Base-by-base conservation (phyloP, 2,113 vertebrate genomes). In the Pituophis catenifer region DNA sequence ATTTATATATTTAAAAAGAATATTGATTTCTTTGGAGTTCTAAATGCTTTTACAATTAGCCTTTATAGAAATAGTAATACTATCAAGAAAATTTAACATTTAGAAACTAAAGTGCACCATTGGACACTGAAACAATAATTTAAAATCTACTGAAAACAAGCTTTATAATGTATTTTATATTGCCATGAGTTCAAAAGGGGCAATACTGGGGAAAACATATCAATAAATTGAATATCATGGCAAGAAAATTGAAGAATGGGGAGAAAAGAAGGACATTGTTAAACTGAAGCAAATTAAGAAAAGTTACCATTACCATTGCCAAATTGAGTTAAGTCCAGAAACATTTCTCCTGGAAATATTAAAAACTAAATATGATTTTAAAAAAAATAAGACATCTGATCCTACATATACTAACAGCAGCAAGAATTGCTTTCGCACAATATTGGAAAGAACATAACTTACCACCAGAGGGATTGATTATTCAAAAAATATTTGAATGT, bases 71-170 rank as follows among this genome's bases (percentile, higher is more conserved):
- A 52, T 9, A 10, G 52, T 52, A 92, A 48, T 87, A 88, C 75
- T 0, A 55, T 0, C 0, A 59, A 94, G 7, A 6, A 86, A 52
- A 0, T 48, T 33, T 13, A 7, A 88, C 93, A 86, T 13, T 24
- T 93, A 81, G 94, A 11, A 70, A 92, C 52, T 29, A 65, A 65
- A 87, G 58, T 9, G 10, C 89, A 94, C 23, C 58, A 26, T 9
- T 26, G 58, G 58, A 26, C 24, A 62, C 24, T 62, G 24, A 91
- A 95, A 88, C 24, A 58, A 38, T 94, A 85, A 95, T 94, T 95
- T 91, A 95, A 65, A 62, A 94, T 4, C 81, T 19, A 89, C 92
- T 44, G 24, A 58, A 85, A 95, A 94, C 95, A 92, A 89, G 93
- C 94, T 94, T 53, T 90, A 86, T 52, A n/a, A 58, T 93, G 1